Percentiles rank a stretch among this genome's conserved stretches.
phyloP scores from a whole-genome alignment of 2,797 vertebrate species.

The Gymnothorax javanicus region DNA sequence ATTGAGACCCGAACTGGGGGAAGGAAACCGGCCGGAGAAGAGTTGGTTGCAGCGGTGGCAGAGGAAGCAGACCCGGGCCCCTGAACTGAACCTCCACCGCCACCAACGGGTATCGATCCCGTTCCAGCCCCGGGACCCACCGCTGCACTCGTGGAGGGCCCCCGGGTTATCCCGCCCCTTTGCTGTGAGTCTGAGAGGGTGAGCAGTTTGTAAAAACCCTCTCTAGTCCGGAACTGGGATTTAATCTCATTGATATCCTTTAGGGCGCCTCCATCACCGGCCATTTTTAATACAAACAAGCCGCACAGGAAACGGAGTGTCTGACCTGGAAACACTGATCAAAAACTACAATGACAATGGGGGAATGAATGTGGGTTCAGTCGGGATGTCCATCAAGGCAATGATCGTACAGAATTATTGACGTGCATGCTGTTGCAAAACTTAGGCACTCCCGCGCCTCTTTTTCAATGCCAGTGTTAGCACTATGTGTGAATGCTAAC shows the following conservation, averaged over 20 bases:
- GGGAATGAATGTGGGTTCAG: conserved; percentile 36
- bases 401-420: background rate
- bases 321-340: conserved; percentile 74
- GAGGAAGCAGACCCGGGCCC: conserved; percentile 74
- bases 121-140: conserved; percentile 68
- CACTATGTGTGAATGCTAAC: background rate
- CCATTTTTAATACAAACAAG: conserved; percentile 77
- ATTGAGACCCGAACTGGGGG: conserved; percentile 86
- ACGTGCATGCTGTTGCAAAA: background rate
- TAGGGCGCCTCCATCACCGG: conserved; percentile 81
- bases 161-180: conserved; percentile 75
- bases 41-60: conserved; percentile 67
- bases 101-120: conserved; percentile 70
- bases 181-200: conserved; percentile 86
- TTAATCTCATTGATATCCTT: conserved; percentile 89
- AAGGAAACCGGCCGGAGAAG: conserved; percentile 76
- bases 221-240: conserved; percentile 90
- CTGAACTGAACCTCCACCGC: conserved; percentile 72
- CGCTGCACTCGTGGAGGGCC: conserved; percentile 66
- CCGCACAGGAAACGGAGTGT: conserved; percentile 72
- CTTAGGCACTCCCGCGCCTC: background rate
- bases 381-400: background rate
- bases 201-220: conserved; percentile 90
- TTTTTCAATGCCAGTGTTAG: background rate
- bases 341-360: conserved; percentile 52